A percentile compares a stretch with the other conserved stretches of the same genome.
Conservation (phyloP, 2,113 vertebrate species). For the Rhynchopsitta pachyrhyncha region DNA sequence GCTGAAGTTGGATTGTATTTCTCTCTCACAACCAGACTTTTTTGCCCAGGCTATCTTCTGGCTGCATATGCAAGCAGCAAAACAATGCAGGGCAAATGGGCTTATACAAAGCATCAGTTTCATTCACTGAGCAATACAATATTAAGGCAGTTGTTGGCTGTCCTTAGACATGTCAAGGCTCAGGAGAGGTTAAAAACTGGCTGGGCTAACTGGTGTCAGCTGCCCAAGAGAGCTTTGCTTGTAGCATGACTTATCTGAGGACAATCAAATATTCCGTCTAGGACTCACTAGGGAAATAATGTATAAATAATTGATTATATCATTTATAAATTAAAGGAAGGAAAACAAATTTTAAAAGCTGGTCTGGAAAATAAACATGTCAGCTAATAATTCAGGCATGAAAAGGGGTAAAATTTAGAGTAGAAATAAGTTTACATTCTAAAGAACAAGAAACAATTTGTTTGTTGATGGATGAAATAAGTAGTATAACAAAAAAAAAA, state of each 20-base stretch:
- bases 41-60: background rate
- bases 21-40: background rate
- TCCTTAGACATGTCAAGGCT: background rate
- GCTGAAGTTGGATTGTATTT: background rate
- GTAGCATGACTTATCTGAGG: conserved; percentile 44
- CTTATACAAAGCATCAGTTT: background rate
- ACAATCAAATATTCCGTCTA: conserved; percentile 56
- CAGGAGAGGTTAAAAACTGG: conserved; percentile 4
- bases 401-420: background rate
- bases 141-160: background rate
- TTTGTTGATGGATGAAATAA: background rate
- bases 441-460: conserved; percentile 12
- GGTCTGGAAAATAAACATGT: conserved; percentile 48
- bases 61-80: background rate
- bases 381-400: conserved; percentile 44
- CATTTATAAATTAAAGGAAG: conserved; percentile 71
- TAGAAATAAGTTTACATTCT: background rate
- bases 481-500: background rate
- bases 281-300: conserved; percentile 66
- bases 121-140: background rate
- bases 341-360: conserved; percentile 70
- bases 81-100: background rate
- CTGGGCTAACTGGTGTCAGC: conserved; percentile 49
- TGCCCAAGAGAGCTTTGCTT: conserved; percentile 12
- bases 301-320: conserved; percentile 70